phyloP scores from a whole-genome alignment of 2,888 invertebrate species.

The Amphimallon solstitiale region DNA sequence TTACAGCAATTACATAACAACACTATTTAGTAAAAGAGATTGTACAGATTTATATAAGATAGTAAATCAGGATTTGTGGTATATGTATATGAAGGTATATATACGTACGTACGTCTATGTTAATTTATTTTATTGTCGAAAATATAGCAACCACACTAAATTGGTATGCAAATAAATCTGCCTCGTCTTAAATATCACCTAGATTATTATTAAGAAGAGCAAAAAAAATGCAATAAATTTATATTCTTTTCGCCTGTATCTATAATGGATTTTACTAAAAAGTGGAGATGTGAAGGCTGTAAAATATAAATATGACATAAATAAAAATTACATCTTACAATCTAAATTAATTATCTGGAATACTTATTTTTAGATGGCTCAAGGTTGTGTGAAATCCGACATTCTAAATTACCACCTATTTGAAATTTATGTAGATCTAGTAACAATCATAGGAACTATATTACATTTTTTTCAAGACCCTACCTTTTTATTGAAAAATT shows the following conservation, averaged over 20 bases:
- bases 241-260: neutral
- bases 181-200: constrained; percentile 21
- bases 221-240: constrained; percentile 8
- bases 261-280: constrained; percentile 6
- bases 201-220: constrained; percentile 18
- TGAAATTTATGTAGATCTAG: too few species aligned
- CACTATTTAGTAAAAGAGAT: too few species aligned
- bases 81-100: too few species aligned
- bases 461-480: too few species aligned
- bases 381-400: constrained; percentile 4
- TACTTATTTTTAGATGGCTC: constrained; percentile 13
- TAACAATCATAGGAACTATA: too few species aligned
- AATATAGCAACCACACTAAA: too few species aligned
- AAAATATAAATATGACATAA: constrained; percentile 14
- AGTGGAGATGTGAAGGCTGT: constrained; percentile 9
- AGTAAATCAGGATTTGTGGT: too few species aligned
- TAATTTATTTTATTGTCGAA: too few species aligned
- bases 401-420: neutral
- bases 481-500: too few species aligned
- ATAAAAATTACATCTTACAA: constrained; percentile 13
- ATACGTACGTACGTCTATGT: too few species aligned
- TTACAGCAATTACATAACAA: too few species aligned
- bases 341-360: neutral
- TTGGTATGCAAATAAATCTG: constrained; percentile 16
- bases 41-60: too few species aligned